A percentile compares a stretch with the other conserved stretches of the same genome.
phyloP scores from a whole-genome alignment of 2,888 invertebrate species.

The Scrobipalpa costella region DNA sequence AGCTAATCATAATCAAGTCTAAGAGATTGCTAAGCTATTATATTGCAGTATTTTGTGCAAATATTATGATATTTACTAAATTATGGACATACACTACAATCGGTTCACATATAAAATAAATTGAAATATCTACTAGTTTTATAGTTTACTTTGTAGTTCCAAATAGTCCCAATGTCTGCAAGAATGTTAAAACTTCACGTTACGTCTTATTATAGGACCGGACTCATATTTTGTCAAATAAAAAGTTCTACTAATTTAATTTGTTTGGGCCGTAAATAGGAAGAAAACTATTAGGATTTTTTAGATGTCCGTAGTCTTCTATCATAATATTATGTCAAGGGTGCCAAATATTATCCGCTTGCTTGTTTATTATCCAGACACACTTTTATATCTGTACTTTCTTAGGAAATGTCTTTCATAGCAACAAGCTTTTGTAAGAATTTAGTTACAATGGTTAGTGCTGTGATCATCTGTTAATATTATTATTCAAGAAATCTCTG shows the following conservation, averaged over 20 bases:
- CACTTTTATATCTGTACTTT: not conserved
- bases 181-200: too few relatives aligned
- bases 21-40: too few relatives aligned
- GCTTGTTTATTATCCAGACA: too few relatives aligned
- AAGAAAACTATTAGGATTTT: slow-evolving; percentile 6
- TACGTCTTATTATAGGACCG: too few relatives aligned
- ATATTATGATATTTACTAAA: too few relatives aligned
- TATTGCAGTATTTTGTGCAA: too few relatives aligned
- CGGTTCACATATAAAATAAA: too few relatives aligned
- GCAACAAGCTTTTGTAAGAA: not conserved
- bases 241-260: slow-evolving; percentile 1
- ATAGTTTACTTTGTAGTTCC: too few relatives aligned
- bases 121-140: too few relatives aligned
- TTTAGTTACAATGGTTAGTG: not conserved
- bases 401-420: not conserved
- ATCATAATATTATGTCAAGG: not conserved
- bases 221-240: not conserved
- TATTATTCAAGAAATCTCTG: not conserved
- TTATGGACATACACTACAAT: too few relatives aligned
- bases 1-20: too few relatives aligned
- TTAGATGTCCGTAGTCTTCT: not conserved
- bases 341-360: not conserved
- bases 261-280: not conserved
- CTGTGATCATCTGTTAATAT: slow-evolving; percentile 11
- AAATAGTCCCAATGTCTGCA: too few relatives aligned